These are phyloP conservation scores for Crotophaga sulcirostris DNA, from an alignment of 2,113 vertebrate genomes.

Conservation along the genomic window DNA sequence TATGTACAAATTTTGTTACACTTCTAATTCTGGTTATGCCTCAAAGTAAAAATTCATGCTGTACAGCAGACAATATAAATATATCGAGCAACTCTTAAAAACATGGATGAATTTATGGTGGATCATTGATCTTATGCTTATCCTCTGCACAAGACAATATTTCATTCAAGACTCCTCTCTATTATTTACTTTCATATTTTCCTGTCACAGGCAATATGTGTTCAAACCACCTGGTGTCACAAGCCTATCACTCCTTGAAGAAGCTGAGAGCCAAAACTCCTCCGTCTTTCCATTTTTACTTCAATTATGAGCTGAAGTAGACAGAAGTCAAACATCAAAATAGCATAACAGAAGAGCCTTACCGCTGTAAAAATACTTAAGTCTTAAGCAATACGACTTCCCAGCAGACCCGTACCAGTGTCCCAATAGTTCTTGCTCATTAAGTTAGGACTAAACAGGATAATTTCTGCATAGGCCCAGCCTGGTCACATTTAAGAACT, in stretches of 20 bases:
- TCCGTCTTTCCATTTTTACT: not conserved
- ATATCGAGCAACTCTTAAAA: not conserved
- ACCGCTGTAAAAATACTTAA: not conserved
- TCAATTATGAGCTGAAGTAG: not conserved
- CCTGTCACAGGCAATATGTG: not conserved
- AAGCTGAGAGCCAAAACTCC: not conserved
- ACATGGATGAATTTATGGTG: not conserved
- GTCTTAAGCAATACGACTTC: not conserved
- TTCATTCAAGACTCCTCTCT: not conserved
- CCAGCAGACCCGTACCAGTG: not conserved
- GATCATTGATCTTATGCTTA: not conserved
- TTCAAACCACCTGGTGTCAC: not conserved
- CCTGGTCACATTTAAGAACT: not conserved
- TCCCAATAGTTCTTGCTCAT: not conserved
- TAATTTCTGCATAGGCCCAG: not conserved
- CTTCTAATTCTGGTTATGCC: not conserved
- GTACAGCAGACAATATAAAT: not conserved
- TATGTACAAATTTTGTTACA: not conserved
- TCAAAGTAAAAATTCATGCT: not conserved
- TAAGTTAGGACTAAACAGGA: not conserved
- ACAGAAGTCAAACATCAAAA: not conserved
- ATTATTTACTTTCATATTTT: not conserved
- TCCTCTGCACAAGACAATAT: not conserved
- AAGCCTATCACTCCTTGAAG: not conserved
- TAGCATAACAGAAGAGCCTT: not conserved